Evolutionary conservation across 2,113 vertebrate species (phyloP).

Genomic region (Brachyistius frenatus): DNA sequence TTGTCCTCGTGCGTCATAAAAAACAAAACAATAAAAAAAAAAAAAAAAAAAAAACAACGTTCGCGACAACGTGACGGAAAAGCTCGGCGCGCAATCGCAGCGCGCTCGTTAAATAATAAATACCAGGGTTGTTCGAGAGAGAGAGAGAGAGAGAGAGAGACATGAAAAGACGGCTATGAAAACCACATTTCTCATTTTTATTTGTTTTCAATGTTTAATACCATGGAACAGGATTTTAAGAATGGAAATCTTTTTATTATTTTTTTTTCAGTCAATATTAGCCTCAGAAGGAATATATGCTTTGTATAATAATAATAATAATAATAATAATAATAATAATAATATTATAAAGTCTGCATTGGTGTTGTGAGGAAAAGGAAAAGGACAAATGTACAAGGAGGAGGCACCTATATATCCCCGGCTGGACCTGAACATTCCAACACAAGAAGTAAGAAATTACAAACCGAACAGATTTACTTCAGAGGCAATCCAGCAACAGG

Average conservation of each 20-base stretch:
- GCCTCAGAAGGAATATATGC: conserved; percentile 89
- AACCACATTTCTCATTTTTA: conserved; percentile 88
- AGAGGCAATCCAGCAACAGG: conserved; percentile 92
- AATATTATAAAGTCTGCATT: conserved; percentile 88
- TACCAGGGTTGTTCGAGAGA: too few relatives aligned
- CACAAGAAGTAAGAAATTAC: conserved; percentile 88
- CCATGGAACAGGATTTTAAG: conserved; percentile 92
- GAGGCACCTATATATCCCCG: conserved; percentile 92
- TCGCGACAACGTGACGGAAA: too few relatives aligned
- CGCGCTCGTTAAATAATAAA: too few relatives aligned
- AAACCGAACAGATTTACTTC: conserved; percentile 89
- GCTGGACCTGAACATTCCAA: conserved; percentile 91
- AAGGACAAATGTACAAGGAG: conserved; percentile 93
- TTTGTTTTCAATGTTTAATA: conserved; percentile 88
- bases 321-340: conserved; percentile 74
- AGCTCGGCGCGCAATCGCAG: too few relatives aligned
- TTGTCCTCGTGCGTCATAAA: too few relatives aligned
- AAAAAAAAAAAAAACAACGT: too few relatives aligned
- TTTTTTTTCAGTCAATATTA: conserved; percentile 89
- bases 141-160: too few relatives aligned
- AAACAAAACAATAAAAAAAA: too few relatives aligned
- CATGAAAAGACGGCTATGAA: conserved; percentile 77
- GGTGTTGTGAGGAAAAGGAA: conserved; percentile 89
- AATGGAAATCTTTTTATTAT: conserved; percentile 86
- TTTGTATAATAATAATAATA: conserved; percentile 79